Conservation (phyloP, 2,113 vertebrate genomes). For the Gopherus evgoodei region DNA sequence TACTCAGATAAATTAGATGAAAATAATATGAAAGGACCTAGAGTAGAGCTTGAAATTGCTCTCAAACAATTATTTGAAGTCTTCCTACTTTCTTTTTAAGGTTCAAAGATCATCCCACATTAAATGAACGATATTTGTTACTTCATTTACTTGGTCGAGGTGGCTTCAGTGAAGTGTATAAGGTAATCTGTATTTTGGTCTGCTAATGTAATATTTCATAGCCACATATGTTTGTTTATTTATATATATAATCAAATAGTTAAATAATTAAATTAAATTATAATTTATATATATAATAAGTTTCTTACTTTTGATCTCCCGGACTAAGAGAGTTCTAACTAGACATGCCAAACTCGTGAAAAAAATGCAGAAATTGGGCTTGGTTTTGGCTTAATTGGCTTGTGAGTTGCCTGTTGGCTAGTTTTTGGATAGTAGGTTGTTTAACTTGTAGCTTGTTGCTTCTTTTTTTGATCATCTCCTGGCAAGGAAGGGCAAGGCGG, state of each 20-base stretch:
- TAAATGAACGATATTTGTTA: constrained; percentile 98
- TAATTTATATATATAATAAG: background rate
- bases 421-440: too few relatives aligned
- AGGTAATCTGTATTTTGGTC: constrained; percentile 80
- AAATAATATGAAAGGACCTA: background rate
- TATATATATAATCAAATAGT: too few relatives aligned
- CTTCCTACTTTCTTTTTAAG: constrained; percentile 72
- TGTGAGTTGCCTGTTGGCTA: too few relatives aligned
- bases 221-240: background rate
- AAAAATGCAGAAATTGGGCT: too few relatives aligned
- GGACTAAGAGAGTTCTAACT: background rate
- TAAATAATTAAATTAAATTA: too few relatives aligned
- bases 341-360: too few relatives aligned
- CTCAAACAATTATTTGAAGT: background rate
- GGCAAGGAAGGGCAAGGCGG: too few relatives aligned
- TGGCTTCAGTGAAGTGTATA: constrained; percentile 99
- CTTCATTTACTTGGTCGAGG: constrained; percentile 97
- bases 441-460: too few relatives aligned
- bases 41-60: background rate
- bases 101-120: constrained; percentile 98
- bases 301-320: background rate
- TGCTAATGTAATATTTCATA: constrained; percentile 20
- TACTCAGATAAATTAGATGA: background rate
- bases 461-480: too few relatives aligned
- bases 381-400: too few relatives aligned